Evolutionary conservation across 2,888 invertebrate species (phyloP).

Genomic region (Agriopis marginaria): DNA sequence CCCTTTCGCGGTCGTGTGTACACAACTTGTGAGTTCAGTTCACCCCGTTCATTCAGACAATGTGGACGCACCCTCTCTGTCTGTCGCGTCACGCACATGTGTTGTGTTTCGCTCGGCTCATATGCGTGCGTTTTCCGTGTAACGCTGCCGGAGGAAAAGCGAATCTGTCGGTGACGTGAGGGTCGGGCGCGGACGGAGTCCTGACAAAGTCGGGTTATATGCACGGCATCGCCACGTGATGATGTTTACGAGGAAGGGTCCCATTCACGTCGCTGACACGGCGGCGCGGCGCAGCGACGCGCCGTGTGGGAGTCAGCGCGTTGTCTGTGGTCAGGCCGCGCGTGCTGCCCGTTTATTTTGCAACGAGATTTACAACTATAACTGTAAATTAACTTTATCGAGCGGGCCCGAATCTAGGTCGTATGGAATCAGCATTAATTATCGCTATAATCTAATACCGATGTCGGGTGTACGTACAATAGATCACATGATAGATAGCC

Average conservation of each 20-base stretch:
- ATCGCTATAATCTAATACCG: slow-evolving; percentile 84
- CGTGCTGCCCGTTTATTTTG: slow-evolving; percentile 81
- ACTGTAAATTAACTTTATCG: slow-evolving; percentile 86
- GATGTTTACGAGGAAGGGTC: slow-evolving; percentile 66
- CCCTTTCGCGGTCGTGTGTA: slow-evolving; percentile 78
- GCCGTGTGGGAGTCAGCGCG: slow-evolving; percentile 75
- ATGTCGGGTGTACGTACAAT: slow-evolving; percentile 82
- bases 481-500: slow-evolving; percentile 85
- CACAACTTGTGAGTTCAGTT: slow-evolving; percentile 76
- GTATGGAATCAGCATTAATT: slow-evolving; percentile 87
- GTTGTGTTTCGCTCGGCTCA: slow-evolving; percentile 68
- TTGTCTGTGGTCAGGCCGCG: slow-evolving; percentile 82
- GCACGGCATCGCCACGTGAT: slow-evolving; percentile 65
- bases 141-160: slow-evolving; percentile 56
- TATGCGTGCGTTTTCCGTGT: slow-evolving; percentile 68
- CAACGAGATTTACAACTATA: slow-evolving; percentile 85
- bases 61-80: slow-evolving; percentile 70
- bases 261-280: slow-evolving; percentile 69
- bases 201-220: slow-evolving; percentile 60
- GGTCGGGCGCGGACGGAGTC: slow-evolving; percentile 46
- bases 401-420: slow-evolving; percentile 83
- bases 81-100: slow-evolving; percentile 73
- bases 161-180: slow-evolving; percentile 34
- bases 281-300: slow-evolving; percentile 43
- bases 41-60: slow-evolving; percentile 79